phyloP scores from a whole-genome alignment of 2,888 invertebrate species.

The Mythimna loreyi region DNA sequence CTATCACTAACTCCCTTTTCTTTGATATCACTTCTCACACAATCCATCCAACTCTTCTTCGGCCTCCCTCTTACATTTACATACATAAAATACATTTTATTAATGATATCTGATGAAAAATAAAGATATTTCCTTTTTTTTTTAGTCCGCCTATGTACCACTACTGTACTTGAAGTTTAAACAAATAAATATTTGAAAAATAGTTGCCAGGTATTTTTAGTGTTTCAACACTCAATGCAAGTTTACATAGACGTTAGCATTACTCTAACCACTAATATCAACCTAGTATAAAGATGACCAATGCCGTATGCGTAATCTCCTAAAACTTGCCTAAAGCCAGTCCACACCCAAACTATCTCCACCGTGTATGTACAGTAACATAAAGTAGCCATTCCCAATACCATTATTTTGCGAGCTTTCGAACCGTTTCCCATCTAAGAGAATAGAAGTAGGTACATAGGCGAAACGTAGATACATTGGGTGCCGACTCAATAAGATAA shows the following conservation, averaged over 20 bases:
- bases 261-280: neutral
- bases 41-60: too few species aligned
- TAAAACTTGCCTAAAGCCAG: constrained; percentile 1
- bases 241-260: neutral
- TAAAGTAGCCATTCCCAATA: constrained; percentile 39
- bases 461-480: constrained; percentile 60
- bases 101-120: too few species aligned
- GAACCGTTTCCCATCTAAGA: constrained; percentile 53
- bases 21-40: too few species aligned
- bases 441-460: constrained; percentile 52
- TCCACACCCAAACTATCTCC: constrained; percentile 17
- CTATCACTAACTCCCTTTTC: too few species aligned
- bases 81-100: too few species aligned
- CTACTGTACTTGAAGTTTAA: too few species aligned
- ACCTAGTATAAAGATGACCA: neutral
- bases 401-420: constrained; percentile 52
- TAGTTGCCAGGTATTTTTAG: too few species aligned
- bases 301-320: neutral
- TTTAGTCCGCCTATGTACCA: too few species aligned
- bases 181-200: too few species aligned
- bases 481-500: constrained; percentile 63
- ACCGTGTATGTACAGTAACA: constrained; percentile 17
- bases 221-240: too few species aligned
- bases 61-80: too few species aligned
- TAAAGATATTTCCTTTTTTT: too few species aligned